Evolutionary conservation across 2,113 vertebrate species (phyloP), one percentile per base, ranked within the genome.

Genomic region (Leuciscus idus): DNA sequence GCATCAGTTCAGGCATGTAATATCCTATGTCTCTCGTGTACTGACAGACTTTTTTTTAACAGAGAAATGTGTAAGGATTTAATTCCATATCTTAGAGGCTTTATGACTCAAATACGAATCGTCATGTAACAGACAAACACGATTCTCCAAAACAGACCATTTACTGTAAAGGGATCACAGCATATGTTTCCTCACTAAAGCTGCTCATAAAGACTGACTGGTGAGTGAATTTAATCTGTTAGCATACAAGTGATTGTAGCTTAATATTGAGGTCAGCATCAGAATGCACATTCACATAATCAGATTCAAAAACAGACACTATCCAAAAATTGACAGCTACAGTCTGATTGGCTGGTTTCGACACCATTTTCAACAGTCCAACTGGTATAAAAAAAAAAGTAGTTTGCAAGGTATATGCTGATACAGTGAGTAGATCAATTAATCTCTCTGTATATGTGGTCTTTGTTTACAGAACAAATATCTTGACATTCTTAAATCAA

Each of bases 1-100:
- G 89, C 76, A 76, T 84, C 62, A 66, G 28, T 82, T 83, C 48
- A 87, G 84, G 75, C 50, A 81, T 87, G 84, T 83, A 62, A 74
- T 83, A 55, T 86, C 79, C 28, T 39, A 48, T 81, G 33, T 36
- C 36, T 86, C 13, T 10, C 74, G 74, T 17, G 43, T 64, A 26
- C 52, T 84, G 84, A 84, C 84, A 82, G 80, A n/a, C 28, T 46
- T 76, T 75, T 50, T 39, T 36, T 30, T 17, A 28, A 59, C 30
- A 76, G 70, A 52, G n/a, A 77, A 82, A 72, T 39, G 64, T 39
- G 59, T 50, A 4, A 28, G 46, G 33, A 73, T 21, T 68, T 85
- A 81, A 26, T 88, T 85, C 50, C 55, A 36, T 83, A 21, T 64
- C 19, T 76, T 30, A 30, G 68, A 23, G n/a, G 43, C 23, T 75